A percentile compares a stretch with the other conserved stretches of the same genome.
These are phyloP conservation scores for Crocallis elinguaria DNA, from an alignment of 2,888 invertebrate genomes.

Conservation along the genomic window DNA sequence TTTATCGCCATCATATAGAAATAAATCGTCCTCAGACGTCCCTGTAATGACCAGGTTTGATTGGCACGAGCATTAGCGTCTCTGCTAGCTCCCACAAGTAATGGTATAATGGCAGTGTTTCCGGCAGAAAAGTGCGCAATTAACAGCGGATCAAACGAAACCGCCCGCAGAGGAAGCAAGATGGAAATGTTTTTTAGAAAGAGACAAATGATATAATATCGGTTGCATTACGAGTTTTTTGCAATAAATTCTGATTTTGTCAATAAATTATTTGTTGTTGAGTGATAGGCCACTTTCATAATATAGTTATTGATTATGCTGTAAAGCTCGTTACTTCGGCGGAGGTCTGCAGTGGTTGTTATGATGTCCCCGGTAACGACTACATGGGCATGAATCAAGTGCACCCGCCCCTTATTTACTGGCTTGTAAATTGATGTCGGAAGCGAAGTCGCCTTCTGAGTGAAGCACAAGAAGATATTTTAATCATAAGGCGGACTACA, in stretches of 20 bases:
- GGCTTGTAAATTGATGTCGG: no score
- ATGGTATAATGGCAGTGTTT: conserved; percentile 46
- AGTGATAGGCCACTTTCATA: no score
- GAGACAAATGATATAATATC: no score
- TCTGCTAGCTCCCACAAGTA: conserved; percentile 31
- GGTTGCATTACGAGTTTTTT: no score
- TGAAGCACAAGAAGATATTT: no score
- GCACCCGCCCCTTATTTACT: no score
- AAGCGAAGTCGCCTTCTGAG: no score
- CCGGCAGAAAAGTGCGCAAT: conserved; percentile 53
- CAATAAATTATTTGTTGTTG: background rate
- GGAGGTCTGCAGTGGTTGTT: no score
- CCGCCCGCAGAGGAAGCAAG: conserved; percentile 34
- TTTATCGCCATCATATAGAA: conserved; percentile 17
- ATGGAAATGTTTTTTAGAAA: conserved; percentile 5
- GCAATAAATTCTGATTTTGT: background rate
- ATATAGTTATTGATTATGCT: background rate
- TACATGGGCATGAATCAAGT: no score
- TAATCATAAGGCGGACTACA: no score
- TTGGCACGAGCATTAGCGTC: conserved; percentile 18
- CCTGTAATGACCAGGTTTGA: conserved; percentile 19
- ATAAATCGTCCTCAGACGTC: conserved; percentile 8
- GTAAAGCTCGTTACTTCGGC: no score
- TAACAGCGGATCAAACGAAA: conserved; percentile 46
- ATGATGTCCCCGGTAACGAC: no score